Evolutionary conservation across 2,113 vertebrate genomes (phyloP).

Genomic region (Bombycilla garrulus): DNA sequence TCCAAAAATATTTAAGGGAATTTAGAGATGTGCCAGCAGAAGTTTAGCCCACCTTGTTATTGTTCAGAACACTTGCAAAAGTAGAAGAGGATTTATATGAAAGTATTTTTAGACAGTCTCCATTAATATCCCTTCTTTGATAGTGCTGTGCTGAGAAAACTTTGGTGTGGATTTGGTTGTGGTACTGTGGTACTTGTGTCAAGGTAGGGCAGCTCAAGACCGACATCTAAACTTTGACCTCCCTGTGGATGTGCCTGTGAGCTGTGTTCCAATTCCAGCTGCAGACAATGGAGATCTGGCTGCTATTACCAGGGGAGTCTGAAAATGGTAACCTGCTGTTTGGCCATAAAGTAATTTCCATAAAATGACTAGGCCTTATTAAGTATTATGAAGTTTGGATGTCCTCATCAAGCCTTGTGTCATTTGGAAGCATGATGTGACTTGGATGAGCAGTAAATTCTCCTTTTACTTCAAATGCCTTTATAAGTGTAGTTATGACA

Average conservation of each 20-base stretch:
- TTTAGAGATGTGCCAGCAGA: not conserved
- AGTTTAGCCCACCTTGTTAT: not conserved
- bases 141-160: not conserved
- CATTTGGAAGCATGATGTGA: accelerated
- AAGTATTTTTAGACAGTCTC: not conserved
- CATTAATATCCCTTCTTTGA: not conserved
- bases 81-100: not conserved
- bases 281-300: not conserved
- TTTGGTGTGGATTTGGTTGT: not conserved
- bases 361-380: not conserved
- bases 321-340: not conserved
- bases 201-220: not conserved
- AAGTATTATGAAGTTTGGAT: not conserved
- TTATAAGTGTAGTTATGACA: not conserved
- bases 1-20: not conserved
- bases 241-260: not conserved
- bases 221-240: not conserved
- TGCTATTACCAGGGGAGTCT: not conserved
- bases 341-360: not conserved
- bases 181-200: not conserved
- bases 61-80: not conserved
- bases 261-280: not conserved
- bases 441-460: not conserved
- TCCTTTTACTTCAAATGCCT: not conserved
- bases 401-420: not conserved